Evolutionary conservation across 2,888 invertebrate genomes (phyloP).

Genomic region (Drosophila cyrtoloma): DNA sequence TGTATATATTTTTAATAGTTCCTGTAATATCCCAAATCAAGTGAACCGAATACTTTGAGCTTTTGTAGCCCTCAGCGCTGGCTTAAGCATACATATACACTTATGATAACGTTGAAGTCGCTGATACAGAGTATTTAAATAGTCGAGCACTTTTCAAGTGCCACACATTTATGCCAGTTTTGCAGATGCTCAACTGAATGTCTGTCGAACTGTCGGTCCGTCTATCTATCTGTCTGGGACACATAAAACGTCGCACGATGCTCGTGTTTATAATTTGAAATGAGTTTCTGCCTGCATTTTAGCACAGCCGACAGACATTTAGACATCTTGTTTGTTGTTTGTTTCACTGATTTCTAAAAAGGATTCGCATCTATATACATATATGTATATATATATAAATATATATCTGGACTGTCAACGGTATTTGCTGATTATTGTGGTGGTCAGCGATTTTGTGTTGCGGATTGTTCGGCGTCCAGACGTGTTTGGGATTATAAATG

Average conservation of each 20-base stretch:
- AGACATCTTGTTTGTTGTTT: conserved; percentile 48
- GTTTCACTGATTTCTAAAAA: conserved; percentile 57
- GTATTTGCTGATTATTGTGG: conserved; percentile 36
- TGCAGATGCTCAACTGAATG: conserved; percentile 30
- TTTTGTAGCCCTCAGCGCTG: not conserved
- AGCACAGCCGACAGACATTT: conserved; percentile 53
- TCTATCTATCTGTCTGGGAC: conserved; percentile 35
- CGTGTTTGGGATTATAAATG: conserved; percentile 36
- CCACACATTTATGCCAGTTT: conserved; percentile 11
- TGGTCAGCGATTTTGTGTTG: conserved; percentile 55
- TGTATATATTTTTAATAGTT: not conserved
- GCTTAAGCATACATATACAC: not conserved
- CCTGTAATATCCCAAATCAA: too few relatives aligned
- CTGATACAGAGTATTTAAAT: conserved; percentile 9
- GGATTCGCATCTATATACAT: conserved; percentile 22
- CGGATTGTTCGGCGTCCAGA: not conserved
- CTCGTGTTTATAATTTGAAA: conserved; percentile 78
- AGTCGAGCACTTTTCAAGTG: not conserved
- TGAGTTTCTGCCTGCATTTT: conserved; percentile 72
- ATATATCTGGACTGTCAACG: not conserved
- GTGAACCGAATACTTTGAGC: not conserved
- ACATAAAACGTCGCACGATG: conserved; percentile 50
- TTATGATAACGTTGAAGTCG: not conserved
- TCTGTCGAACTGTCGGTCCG: conserved; percentile 13
- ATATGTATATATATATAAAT: not conserved